These are phyloP conservation scores for Jordanella pulchra DNA, from an alignment of 2,797 vertebrate genomes.

Conservation along the genomic window DNA sequence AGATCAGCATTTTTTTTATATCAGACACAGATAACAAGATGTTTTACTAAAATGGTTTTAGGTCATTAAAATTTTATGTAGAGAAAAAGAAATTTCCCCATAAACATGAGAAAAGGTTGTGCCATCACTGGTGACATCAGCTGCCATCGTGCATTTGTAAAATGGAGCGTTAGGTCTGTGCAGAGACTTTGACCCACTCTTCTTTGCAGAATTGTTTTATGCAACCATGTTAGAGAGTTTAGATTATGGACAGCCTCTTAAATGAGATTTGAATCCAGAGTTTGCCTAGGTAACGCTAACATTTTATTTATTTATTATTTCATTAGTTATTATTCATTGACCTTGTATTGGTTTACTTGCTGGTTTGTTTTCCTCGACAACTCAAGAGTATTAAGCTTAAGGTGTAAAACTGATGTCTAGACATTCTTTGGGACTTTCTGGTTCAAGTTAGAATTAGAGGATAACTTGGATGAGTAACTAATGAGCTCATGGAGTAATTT, in stretches of 20 bases:
- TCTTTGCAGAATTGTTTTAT: neutral
- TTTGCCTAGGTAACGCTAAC: neutral
- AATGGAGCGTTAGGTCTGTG: neutral
- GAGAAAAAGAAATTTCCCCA: neutral
- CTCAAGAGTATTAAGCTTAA: neutral
- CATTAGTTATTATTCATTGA: neutral
- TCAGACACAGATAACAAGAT: neutral
- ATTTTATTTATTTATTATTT: neutral
- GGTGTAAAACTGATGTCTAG: neutral
- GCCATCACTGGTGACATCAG: neutral
- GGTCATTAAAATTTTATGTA: neutral
- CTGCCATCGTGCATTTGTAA: neutral
- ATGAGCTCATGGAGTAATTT: too few species aligned
- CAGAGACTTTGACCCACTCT: neutral
- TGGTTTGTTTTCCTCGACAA: neutral
- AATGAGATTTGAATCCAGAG: too few species aligned
- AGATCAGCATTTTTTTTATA: neutral
- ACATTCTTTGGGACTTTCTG: neutral
- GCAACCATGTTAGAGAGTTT: neutral
- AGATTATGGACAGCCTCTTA: neutral
- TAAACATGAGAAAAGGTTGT: neutral
- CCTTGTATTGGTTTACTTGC: neutral
- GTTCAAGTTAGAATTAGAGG: neutral
- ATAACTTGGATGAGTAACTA: neutral
- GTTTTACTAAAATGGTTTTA: neutral